Percentiles rank a stretch among this genome's conserved stretches.
phyloP scores from a whole-genome alignment of 2,888 invertebrate species.

The Pristionchus mayeri region DNA sequence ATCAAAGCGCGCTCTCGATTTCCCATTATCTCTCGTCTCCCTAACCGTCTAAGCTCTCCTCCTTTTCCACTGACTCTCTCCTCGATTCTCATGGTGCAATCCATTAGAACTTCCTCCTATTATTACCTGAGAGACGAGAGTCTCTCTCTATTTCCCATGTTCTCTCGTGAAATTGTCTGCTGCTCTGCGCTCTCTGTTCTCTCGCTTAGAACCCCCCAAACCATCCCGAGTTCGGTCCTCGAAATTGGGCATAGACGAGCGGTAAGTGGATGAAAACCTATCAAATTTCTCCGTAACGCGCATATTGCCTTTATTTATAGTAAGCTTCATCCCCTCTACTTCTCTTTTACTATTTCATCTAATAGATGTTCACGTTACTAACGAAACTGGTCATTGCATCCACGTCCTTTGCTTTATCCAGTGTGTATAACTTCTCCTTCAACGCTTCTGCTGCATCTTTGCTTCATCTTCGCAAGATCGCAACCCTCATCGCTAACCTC shows the following conservation, averaged over 20 bases:
- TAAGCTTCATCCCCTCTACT: no score
- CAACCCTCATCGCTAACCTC: neutral
- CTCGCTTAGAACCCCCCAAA: neutral
- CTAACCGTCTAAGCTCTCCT: neutral
- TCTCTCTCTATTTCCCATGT: constrained; percentile 25
- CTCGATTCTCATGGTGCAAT: constrained; percentile 14
- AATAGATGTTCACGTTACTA: no score
- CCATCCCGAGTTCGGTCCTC: neutral
- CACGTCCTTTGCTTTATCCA: no score
- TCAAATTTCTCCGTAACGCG: neutral
- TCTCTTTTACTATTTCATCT: no score
- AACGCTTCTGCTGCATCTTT: no score
- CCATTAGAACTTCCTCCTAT: constrained; percentile 43
- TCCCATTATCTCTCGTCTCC: neutral
- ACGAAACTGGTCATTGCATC: no score
- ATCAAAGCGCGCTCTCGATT: neutral
- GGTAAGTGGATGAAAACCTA: no score
- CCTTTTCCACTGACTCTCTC: constrained; percentile 14
- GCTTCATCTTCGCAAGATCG: no score
- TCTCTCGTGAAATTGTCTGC: constrained; percentile 9
- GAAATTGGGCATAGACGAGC: no score
- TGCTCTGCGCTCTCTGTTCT: neutral
- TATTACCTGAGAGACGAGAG: neutral
- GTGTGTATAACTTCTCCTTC: no score
- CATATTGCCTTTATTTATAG: no score